phyloP scores from a whole-genome alignment of 2,797 vertebrate species.

The Petrocephalus schoutedeni region DNA sequence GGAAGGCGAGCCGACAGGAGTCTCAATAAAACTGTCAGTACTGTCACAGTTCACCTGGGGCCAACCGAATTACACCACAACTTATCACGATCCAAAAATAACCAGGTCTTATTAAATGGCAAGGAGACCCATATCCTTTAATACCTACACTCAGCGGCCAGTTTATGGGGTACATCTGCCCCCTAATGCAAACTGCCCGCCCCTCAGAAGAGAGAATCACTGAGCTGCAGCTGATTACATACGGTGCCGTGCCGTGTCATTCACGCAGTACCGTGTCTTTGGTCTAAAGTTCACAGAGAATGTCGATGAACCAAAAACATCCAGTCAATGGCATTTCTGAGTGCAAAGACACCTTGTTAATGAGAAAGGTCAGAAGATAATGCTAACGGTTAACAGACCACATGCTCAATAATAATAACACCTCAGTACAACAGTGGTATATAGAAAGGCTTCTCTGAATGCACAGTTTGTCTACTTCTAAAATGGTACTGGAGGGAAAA shows the following conservation, averaged over 20 bases:
- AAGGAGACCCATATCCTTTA: neutral
- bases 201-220: neutral
- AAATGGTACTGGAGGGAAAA: neutral
- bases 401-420: neutral
- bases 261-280: neutral
- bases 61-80: neutral
- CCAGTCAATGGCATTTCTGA: neutral
- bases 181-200: neutral
- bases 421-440: neutral
- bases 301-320: neutral
- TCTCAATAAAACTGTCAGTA: slow-evolving; percentile 1
- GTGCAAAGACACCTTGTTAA: neutral
- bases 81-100: neutral
- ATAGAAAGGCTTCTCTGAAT: neutral
- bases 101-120: neutral
- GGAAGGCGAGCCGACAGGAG: neutral
- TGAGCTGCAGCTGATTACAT: neutral
- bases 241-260: neutral
- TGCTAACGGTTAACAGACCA: neutral
- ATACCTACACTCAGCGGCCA: neutral
- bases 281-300: neutral
- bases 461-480: neutral
- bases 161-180: neutral
- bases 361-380: neutral
- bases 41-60: neutral